Conservation (phyloP, 1,140 invertebrate genomes). For the Sitophilus oryzae region DNA sequence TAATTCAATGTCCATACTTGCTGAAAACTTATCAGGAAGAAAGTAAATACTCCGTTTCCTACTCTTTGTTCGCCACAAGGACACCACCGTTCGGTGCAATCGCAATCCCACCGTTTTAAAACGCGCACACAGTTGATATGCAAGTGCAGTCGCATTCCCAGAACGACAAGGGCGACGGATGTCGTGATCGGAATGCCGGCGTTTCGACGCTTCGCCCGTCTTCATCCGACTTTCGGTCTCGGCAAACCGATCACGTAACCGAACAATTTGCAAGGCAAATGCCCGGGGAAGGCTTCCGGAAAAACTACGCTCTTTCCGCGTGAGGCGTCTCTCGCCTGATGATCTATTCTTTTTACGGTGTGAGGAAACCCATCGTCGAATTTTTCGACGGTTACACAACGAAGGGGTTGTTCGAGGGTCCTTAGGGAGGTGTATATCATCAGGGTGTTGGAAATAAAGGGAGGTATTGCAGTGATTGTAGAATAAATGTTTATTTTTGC, state of each 20-base stretch:
- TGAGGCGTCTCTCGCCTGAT: neutral
- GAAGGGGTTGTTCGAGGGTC: neutral
- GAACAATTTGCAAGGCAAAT: neutral
- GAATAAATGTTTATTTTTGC: no score
- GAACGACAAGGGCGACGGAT: no score
- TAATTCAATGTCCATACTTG: no score
- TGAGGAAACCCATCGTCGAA: neutral
- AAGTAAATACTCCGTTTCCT: no score
- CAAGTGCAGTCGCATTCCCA: neutral
- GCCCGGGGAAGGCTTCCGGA: neutral
- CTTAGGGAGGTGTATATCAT: neutral
- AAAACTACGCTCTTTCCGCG: neutral
- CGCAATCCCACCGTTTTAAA: no score
- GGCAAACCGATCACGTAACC: neutral
- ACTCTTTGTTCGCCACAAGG: no score
- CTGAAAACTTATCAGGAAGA: no score
- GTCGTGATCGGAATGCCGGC: neutral
- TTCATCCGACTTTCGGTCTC: neutral
- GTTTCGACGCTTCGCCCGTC: neutral
- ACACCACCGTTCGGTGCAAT: no score
- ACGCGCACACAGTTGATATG: no score
- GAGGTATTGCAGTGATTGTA: no score
- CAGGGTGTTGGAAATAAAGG: no score
- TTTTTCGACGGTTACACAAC: neutral
- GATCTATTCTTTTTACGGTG: neutral